Conservation (phyloP, 2,113 vertebrate genomes). For the Cisticola juncidis region DNA sequence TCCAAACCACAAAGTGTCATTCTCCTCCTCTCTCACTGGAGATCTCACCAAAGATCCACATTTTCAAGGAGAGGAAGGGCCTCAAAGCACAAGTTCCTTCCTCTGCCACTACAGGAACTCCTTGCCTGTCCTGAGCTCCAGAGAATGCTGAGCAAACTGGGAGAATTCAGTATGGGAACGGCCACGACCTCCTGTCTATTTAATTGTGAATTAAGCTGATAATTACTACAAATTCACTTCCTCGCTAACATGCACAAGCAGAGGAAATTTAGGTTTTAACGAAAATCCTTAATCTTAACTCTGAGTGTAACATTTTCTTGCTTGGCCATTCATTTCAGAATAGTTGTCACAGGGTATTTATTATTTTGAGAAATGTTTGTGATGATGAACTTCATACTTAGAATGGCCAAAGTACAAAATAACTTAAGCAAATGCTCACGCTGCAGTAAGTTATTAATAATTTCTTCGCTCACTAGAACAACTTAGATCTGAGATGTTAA, state of each 20-base stretch:
- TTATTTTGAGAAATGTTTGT: background rate
- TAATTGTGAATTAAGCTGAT: background rate
- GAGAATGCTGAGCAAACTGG: background rate
- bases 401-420: background rate
- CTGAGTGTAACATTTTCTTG: background rate
- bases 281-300: background rate
- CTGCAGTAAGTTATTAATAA: background rate
- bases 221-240: background rate
- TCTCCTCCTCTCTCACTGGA: background rate
- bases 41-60: accelerated
- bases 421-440: background rate
- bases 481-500: background rate
- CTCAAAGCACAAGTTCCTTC: background rate
- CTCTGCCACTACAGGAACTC: background rate
- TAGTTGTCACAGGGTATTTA: background rate
- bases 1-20: background rate
- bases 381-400: background rate
- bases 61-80: background rate
- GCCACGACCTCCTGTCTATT: background rate
- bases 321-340: background rate
- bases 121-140: accelerated
- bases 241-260: background rate
- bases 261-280: background rate
- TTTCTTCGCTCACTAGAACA: background rate
- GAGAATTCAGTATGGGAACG: background rate